Percentiles rank a stretch among this genome's conserved stretches.
Evolutionary conservation across 2,888 invertebrate genomes (phyloP).

Genomic region (Lobophora halterata): DNA sequence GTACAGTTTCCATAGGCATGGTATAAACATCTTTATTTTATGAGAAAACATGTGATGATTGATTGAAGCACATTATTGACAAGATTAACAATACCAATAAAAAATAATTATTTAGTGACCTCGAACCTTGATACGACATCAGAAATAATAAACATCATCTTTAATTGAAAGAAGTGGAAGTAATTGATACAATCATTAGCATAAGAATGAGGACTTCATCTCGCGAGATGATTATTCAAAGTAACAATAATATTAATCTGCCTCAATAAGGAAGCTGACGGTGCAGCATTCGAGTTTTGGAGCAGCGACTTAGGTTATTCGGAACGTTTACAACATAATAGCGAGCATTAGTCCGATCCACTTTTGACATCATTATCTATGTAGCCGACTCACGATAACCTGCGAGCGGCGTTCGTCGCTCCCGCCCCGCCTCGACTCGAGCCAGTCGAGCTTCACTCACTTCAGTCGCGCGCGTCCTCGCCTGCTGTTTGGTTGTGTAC

Average conservation of each 20-base stretch:
- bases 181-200: slow-evolving; percentile 51
- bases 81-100: slow-evolving; percentile 4
- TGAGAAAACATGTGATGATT: slow-evolving; percentile 6
- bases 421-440: slow-evolving; percentile 58
- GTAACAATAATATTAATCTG: slow-evolving; percentile 34
- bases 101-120: neutral
- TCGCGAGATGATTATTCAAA: slow-evolving; percentile 40
- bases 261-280: slow-evolving; percentile 43
- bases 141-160: slow-evolving; percentile 30
- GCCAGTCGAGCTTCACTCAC: slow-evolving; percentile 21
- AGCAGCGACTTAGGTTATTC: slow-evolving; percentile 47
- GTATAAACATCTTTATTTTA: slow-evolving; percentile 25
- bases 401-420: slow-evolving; percentile 66
- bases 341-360: slow-evolving; percentile 78
- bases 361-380: slow-evolving; percentile 81
- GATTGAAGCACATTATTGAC: slow-evolving; percentile 12
- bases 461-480: slow-evolving; percentile 71
- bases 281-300: slow-evolving; percentile 45
- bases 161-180: slow-evolving; percentile 44
- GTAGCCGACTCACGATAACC: slow-evolving; percentile 76
- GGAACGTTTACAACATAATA: slow-evolving; percentile 74
- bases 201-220: slow-evolving; percentile 41
- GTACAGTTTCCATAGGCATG: slow-evolving; percentile 52
- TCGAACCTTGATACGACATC: slow-evolving; percentile 6
- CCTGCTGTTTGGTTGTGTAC: slow-evolving; percentile 54